These are phyloP conservation scores for Chromis chromis DNA, from an alignment of 2,797 vertebrate genomes.

Conservation along the genomic window DNA sequence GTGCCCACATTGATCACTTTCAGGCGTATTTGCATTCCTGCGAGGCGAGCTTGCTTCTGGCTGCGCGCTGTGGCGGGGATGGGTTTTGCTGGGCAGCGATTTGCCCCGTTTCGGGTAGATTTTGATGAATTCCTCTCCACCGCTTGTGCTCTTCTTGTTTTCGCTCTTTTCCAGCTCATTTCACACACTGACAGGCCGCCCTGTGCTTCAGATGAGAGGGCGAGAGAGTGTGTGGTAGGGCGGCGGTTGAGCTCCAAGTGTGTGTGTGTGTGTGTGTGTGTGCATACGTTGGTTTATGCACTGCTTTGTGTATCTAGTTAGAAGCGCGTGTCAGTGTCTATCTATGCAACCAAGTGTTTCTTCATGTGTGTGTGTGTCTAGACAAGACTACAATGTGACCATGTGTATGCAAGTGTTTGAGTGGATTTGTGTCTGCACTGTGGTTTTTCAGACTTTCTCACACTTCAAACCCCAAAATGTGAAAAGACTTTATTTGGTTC, in stretches of 20 bases:
- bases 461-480: slow-evolving; percentile 24
- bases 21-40: slow-evolving; percentile 46
- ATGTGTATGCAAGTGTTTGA: not conserved
- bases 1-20: slow-evolving; percentile 55
- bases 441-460: slow-evolving; percentile 30
- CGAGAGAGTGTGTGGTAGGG: slow-evolving; percentile 33
- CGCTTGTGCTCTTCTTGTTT: slow-evolving; percentile 47
- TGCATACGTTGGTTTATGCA: slow-evolving; percentile 1
- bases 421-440: slow-evolving; percentile 32
- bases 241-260: slow-evolving; percentile 17
- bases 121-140: slow-evolving; percentile 42
- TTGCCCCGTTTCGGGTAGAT: slow-evolving; percentile 10
- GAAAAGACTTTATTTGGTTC: slow-evolving; percentile 6
- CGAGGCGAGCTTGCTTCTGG: slow-evolving; percentile 18
- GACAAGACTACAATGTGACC: slow-evolving; percentile 25
- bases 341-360: slow-evolving; percentile 26
- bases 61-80: not conserved
- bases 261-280: not conserved
- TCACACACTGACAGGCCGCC: slow-evolving; percentile 54
- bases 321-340: slow-evolving; percentile 16
- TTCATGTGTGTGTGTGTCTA: slow-evolving; percentile 44
- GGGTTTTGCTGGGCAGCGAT: slow-evolving; percentile 14
- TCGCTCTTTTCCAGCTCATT: slow-evolving; percentile 69
- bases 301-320: slow-evolving; percentile 29
- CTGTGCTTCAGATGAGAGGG: slow-evolving; percentile 50